Evolutionary conservation across 1,140 invertebrate species (phyloP).

Genomic region (Ips nitidus): DNA sequence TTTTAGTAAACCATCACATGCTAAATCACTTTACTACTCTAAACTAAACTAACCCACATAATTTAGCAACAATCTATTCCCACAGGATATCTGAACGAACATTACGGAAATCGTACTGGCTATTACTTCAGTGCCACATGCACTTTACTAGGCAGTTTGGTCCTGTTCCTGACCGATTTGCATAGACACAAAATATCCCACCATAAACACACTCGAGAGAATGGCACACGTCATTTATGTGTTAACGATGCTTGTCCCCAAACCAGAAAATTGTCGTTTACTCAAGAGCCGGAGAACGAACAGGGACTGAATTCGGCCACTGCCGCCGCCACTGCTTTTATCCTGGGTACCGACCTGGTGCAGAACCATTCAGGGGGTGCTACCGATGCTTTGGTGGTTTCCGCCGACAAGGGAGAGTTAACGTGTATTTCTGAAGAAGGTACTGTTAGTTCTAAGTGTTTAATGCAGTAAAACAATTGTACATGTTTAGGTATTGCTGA

Average conservation of each 20-base stretch:
- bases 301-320: conserved; percentile 52
- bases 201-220: conserved; percentile 67
- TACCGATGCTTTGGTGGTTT: conserved; percentile 46
- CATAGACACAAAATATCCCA: conserved; percentile 68
- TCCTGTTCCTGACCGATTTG: conserved; percentile 78
- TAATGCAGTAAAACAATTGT: neutral
- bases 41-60: neutral
- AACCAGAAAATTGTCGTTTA: conserved; percentile 60
- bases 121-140: conserved; percentile 82
- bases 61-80: neutral
- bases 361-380: conserved; percentile 44
- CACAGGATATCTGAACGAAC: conserved; percentile 75
- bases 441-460: neutral
- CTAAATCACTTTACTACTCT: too few relatives aligned
- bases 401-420: conserved; percentile 67
- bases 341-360: conserved; percentile 59
- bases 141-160: conserved; percentile 71
- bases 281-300: conserved; percentile 61
- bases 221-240: conserved; percentile 60
- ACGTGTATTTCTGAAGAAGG: conserved; percentile 88
- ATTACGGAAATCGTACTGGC: conserved; percentile 71
- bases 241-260: conserved; percentile 61
- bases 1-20: neutral
- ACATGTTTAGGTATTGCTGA: conserved; percentile 63
- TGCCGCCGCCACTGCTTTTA: conserved; percentile 54